Conservation (phyloP, 2,888 invertebrate genomes). For the Diploptera punctata region DNA sequence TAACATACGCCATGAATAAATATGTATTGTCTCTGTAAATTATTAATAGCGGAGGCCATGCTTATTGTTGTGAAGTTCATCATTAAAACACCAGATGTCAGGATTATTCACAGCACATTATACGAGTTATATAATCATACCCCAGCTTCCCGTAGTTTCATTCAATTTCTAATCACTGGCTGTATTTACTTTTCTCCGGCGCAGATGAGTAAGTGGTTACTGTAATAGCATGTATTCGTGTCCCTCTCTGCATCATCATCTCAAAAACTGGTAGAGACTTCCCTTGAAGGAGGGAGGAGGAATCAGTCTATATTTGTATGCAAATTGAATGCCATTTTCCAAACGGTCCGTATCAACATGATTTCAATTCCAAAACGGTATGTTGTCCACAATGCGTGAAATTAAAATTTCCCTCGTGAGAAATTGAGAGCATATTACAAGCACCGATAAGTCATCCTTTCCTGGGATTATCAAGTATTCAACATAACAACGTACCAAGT, state of each 20-base stretch:
- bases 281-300: not conserved
- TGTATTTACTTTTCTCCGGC: not conserved
- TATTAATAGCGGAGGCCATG: too few relatives aligned
- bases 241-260: not conserved
- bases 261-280: too few relatives aligned
- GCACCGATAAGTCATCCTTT: not conserved
- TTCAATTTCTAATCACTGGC: not conserved
- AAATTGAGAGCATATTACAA: not conserved
- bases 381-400: not conserved
- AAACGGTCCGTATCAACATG: slow-evolving; percentile 14
- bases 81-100: too few relatives aligned
- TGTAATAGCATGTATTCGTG: not conserved
- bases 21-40: too few relatives aligned
- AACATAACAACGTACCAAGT: too few relatives aligned
- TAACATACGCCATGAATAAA: too few relatives aligned
- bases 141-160: too few relatives aligned
- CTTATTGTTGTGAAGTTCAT: too few relatives aligned
- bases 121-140: too few relatives aligned
- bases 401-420: slow-evolving; percentile 1
- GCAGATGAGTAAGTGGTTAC: not conserved
- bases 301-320: slow-evolving; percentile 22
- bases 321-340: slow-evolving; percentile 14
- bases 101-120: too few relatives aligned
- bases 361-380: slow-evolving; percentile 17
- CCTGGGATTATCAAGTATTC: too few relatives aligned